Evolutionary conservation across 1,140 invertebrate genomes (phyloP).

Genomic region (Heliconius hermathena): DNA sequence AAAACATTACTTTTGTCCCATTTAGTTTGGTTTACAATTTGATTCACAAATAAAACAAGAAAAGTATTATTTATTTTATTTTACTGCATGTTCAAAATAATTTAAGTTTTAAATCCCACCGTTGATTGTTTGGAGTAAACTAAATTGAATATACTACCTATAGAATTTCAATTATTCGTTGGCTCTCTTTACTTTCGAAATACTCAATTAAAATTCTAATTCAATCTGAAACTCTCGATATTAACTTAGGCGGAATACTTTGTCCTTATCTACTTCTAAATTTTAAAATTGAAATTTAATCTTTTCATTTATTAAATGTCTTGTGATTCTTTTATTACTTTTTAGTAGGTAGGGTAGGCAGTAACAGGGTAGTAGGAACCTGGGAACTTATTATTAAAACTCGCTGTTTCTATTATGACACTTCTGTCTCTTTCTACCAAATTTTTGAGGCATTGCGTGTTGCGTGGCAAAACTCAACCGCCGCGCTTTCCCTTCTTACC

Average conservation of each 20-base stretch:
- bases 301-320: slow-evolving; percentile 14
- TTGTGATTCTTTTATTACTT: slow-evolving; percentile 4
- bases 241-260: slow-evolving; percentile 24
- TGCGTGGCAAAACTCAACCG: too few relatives aligned
- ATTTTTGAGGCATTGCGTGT: too few relatives aligned
- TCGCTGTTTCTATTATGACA: too few relatives aligned
- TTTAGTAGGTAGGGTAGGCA: too few relatives aligned
- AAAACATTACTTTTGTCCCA: neutral
- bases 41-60: neutral
- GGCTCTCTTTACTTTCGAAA: slow-evolving; percentile 34
- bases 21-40: neutral
- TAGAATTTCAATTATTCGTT: slow-evolving; percentile 39
- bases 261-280: slow-evolving; percentile 18
- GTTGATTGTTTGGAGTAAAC: slow-evolving; percentile 11
- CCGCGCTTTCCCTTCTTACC: too few relatives aligned
- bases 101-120: neutral
- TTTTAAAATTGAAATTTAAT: slow-evolving; percentile 27
- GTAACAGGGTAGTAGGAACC: too few relatives aligned
- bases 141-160: slow-evolving; percentile 18
- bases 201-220: slow-evolving; percentile 40
- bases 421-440: too few relatives aligned
- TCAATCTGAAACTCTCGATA: slow-evolving; percentile 35
- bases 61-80: neutral
- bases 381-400: too few relatives aligned
- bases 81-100: neutral